These are phyloP conservation scores for Prorops nasuta DNA, from an alignment of 1,140 invertebrate species.

Conservation along the genomic window DNA sequence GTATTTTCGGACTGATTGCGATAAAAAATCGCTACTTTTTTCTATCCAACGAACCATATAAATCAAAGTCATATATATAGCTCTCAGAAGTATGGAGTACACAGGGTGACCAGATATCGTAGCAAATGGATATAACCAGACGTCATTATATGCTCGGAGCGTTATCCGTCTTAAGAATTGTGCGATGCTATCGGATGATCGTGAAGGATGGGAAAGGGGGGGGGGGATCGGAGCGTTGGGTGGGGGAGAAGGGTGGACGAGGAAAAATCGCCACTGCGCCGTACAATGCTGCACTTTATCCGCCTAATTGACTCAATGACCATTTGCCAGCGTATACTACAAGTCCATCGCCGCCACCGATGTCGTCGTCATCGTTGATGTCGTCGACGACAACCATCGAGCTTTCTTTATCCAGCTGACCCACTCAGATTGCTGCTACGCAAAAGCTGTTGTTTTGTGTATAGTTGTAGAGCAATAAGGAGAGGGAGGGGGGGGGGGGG, in stretches of 20 bases:
- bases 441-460: constrained; percentile 30
- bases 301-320: constrained; percentile 54
- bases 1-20: too few relatives aligned
- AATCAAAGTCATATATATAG: too few relatives aligned
- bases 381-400: constrained; percentile 23
- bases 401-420: constrained; percentile 44
- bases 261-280: constrained; percentile 45
- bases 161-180: constrained; percentile 26
- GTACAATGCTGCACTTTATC: constrained; percentile 52
- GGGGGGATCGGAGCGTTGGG: too few relatives aligned
- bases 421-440: constrained; percentile 36
- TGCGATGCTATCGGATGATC: too few relatives aligned
- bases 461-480: too few relatives aligned
- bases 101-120: too few relatives aligned
- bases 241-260: not conserved
- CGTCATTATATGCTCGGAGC: constrained; percentile 25
- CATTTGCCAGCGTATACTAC: constrained; percentile 45
- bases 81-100: too few relatives aligned
- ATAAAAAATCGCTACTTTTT: too few relatives aligned
- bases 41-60: too few relatives aligned
- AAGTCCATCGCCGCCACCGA: constrained; percentile 18
- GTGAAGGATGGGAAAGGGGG: too few relatives aligned
- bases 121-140: constrained; percentile 9
- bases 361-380: constrained; percentile 18
- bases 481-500: not conserved